A percentile compares a stretch with the other conserved stretches of the same genome.
phyloP scores from a whole-genome alignment of 2,113 vertebrate genomes.

The Dipodomys stephensi region DNA sequence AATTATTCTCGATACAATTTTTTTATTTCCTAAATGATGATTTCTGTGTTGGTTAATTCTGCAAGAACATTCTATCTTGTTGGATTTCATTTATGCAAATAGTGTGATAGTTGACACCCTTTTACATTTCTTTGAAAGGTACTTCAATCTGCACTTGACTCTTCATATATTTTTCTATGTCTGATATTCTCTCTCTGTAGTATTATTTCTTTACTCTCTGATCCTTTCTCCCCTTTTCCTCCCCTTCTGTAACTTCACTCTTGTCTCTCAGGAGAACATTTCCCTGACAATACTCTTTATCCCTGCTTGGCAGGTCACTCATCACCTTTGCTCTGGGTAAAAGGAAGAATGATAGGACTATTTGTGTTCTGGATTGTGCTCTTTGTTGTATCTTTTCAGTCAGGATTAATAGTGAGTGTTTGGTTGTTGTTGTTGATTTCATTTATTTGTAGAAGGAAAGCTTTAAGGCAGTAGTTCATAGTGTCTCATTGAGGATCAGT shows the following conservation, averaged over 20 bases:
- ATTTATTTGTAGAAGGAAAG: not conserved
- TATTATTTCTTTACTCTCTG: not conserved
- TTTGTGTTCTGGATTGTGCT: not conserved
- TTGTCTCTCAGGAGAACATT: not conserved
- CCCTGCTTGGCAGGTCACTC: not conserved
- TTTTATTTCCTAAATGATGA: not conserved
- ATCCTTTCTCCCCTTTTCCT: not conserved
- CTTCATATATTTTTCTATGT: not conserved
- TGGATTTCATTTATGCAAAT: not conserved
- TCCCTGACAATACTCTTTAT: not conserved
- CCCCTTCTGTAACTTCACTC: not conserved
- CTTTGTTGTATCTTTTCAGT: not conserved
- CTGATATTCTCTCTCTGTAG: accelerated
- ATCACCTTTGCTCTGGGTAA: not conserved
- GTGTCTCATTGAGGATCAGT: not conserved
- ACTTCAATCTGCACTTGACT: not conserved
- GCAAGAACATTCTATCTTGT: not conserved
- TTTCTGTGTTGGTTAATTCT: not conserved
- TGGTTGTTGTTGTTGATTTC: not conserved
- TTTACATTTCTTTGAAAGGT: not conserved
- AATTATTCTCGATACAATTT: not conserved
- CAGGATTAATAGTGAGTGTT: not conserved
- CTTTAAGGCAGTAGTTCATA: not conserved
- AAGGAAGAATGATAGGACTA: not conserved
- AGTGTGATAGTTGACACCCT: accelerated